Evolutionary conservation across 2,797 vertebrate species (phyloP).

Genomic region (Antrozous pallidus): DNA sequence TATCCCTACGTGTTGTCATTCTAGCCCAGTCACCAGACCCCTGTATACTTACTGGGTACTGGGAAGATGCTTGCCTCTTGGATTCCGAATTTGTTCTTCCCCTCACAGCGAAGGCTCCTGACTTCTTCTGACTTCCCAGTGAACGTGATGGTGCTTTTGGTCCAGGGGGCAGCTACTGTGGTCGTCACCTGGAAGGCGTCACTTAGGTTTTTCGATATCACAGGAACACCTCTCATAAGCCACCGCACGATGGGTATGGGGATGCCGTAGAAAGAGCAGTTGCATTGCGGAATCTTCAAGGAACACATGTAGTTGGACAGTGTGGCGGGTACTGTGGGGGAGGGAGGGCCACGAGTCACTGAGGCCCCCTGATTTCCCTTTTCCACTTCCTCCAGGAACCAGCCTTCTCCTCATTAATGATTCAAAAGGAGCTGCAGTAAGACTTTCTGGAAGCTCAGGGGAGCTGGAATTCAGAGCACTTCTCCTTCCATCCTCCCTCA

Average conservation of each 20-base stretch:
- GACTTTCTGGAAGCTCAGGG: neutral
- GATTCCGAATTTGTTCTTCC: constrained; percentile 13
- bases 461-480: neutral
- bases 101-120: neutral
- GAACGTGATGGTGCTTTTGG: constrained; percentile 47
- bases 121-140: neutral
- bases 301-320: neutral
- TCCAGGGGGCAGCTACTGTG: neutral
- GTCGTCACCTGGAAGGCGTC: neutral
- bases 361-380: too few relatives aligned
- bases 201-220: neutral
- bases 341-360: neutral
- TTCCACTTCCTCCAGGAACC: neutral
- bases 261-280: neutral
- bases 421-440: neutral
- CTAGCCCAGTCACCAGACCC: neutral
- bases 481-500: neutral
- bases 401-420: neutral
- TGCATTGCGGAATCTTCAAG: neutral
- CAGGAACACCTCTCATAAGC: neutral
- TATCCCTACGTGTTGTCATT: neutral
- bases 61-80: constrained; percentile 36
- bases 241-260: neutral
- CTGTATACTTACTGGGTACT: neutral
- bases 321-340: neutral